Conservation (phyloP, 2,888 invertebrate species). For the Notodonta dromedarius region DNA sequence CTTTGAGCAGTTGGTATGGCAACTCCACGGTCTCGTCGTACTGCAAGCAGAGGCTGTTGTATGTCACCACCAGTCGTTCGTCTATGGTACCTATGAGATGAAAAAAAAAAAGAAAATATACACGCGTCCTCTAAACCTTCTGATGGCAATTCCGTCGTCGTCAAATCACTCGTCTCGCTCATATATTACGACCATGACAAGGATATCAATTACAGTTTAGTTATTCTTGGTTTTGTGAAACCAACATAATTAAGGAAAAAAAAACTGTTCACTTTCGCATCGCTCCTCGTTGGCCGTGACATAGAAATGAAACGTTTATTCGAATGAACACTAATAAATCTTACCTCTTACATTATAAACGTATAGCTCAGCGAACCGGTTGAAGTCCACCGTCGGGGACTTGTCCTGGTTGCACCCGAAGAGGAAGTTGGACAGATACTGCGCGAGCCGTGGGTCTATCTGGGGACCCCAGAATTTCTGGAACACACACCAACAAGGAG, state of each 20-base stretch:
- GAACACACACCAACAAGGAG: constrained; percentile 5
- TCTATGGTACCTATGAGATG: constrained; percentile 81
- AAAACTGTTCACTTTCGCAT: too few relatives aligned
- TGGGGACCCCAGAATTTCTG: constrained; percentile 89
- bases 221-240: too few relatives aligned
- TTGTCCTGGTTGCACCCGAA: constrained; percentile 84
- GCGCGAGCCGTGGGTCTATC: constrained; percentile 87
- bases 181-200: too few relatives aligned
- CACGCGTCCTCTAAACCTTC: not conserved
- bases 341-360: constrained; percentile 87
- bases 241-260: too few relatives aligned
- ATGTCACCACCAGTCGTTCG: constrained; percentile 83
- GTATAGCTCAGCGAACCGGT: constrained; percentile 87
- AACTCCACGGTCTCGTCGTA: constrained; percentile 81
- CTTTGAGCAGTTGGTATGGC: constrained; percentile 85
- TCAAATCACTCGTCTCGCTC: too few relatives aligned
- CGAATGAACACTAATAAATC: constrained; percentile 14
- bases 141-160: too few relatives aligned
- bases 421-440: constrained; percentile 87
- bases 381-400: constrained; percentile 82
- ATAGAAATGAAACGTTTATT: constrained; percentile 7
- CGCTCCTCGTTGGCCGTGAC: too few relatives aligned
- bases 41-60: constrained; percentile 83
- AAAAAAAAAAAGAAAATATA: constrained; percentile 5
- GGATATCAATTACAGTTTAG: too few relatives aligned